Conservation (phyloP, 2,113 vertebrate species). For the Rynchops niger region DNA sequence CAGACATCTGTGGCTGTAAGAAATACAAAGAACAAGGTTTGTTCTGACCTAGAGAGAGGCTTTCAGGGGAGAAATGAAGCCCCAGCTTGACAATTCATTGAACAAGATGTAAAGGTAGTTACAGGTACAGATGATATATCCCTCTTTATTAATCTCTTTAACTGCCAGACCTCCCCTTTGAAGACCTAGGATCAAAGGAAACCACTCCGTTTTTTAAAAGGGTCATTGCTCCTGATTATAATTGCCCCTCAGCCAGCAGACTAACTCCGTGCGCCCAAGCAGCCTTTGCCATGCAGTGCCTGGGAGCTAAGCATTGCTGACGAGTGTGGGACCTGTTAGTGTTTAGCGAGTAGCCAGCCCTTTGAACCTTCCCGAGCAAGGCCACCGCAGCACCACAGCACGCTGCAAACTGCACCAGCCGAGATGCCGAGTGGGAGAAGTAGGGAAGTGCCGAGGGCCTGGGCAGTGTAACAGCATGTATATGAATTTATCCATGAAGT, state of each 20-base stretch:
- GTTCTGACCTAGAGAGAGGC: background rate
- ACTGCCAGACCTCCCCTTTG: background rate
- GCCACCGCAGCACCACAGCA: background rate
- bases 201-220: background rate
- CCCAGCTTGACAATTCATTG: background rate
- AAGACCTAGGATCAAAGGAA: background rate
- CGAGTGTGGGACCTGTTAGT: rapidly evolving
- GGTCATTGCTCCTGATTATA: background rate
- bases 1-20: background rate
- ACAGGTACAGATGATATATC: background rate
- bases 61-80: background rate
- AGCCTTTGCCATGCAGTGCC: background rate
- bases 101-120: background rate
- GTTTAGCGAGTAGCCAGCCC: background rate
- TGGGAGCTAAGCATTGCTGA: background rate
- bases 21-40: background rate
- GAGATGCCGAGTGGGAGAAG: background rate
- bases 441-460: background rate
- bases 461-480: background rate
- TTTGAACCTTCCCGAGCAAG: background rate
- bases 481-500: background rate
- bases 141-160: background rate
- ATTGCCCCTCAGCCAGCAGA: background rate
- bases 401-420: background rate
- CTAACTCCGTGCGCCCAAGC: background rate